These are phyloP conservation scores for Lepidonotus clava DNA, from an alignment of 2,888 invertebrate species.

Conservation along the genomic window DNA sequence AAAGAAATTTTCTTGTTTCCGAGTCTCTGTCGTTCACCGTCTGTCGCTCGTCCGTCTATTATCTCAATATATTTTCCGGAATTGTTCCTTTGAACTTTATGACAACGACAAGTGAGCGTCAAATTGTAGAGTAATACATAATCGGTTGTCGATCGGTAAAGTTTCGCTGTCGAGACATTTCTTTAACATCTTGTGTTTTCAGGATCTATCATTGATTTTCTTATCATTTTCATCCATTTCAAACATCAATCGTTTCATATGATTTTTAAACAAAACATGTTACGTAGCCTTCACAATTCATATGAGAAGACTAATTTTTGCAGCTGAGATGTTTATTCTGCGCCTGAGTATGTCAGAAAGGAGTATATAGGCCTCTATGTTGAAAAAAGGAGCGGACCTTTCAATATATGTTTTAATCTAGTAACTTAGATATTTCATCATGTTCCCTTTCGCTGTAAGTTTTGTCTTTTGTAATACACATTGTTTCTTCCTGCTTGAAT, in stretches of 20 bases:
- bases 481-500: background rate
- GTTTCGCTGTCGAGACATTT: too few relatives aligned
- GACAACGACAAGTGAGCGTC: too few relatives aligned
- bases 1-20: background rate
- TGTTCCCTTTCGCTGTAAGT: background rate
- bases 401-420: background rate
- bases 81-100: too few relatives aligned
- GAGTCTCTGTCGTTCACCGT: background rate
- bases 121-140: too few relatives aligned
- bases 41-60: background rate
- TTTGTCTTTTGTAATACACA: background rate
- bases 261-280: too few relatives aligned
- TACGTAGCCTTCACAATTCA: too few relatives aligned
- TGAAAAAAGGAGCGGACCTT: background rate
- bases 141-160: too few relatives aligned
- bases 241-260: too few relatives aligned
- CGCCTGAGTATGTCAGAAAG: background rate
- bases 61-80: too few relatives aligned
- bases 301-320: background rate
- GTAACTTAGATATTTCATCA: conserved; percentile 6
- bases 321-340: background rate
- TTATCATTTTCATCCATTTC: too few relatives aligned
- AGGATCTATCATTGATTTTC: too few relatives aligned
- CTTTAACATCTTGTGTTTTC: too few relatives aligned
- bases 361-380: background rate